Percentiles rank a stretch among this genome's conserved stretches.
Conservation (phyloP, 2,113 vertebrate genomes). For the Heterotis niloticus region DNA sequence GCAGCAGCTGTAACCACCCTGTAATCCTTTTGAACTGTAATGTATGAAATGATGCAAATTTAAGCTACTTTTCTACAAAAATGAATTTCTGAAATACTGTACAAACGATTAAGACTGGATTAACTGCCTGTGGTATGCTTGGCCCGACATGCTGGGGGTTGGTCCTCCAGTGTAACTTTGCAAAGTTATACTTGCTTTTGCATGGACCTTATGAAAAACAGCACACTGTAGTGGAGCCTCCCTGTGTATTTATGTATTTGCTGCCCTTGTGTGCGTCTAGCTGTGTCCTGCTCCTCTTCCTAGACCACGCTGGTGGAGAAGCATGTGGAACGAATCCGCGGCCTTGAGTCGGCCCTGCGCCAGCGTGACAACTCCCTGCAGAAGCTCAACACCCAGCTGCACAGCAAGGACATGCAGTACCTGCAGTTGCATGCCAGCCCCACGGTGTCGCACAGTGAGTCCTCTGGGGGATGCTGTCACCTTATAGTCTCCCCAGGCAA, state of each 20-base stretch:
- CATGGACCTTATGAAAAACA: background rate
- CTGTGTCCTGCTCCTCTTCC: background rate
- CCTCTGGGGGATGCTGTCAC: too few species aligned
- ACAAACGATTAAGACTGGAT: too few species aligned
- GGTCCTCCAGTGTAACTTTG: background rate
- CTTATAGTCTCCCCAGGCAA: background rate
- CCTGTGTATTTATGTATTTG: background rate
- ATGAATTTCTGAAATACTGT: too few species aligned
- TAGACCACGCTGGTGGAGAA: constrained; percentile 92
- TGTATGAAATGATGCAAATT: too few species aligned
- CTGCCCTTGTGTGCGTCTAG: background rate
- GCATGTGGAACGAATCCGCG: constrained; percentile 84
- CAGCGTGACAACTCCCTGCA: constrained; percentile 78
- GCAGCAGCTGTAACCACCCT: too few species aligned
- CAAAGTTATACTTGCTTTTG: background rate
- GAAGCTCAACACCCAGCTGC: constrained; percentile 73
- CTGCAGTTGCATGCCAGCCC: constrained; percentile 78
- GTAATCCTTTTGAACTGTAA: too few species aligned
- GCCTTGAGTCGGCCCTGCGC: constrained; percentile 80
- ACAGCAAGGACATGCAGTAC: constrained; percentile 85
- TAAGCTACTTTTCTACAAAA: too few species aligned
- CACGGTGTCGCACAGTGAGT: constrained; percentile 76
- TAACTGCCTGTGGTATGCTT: background rate
- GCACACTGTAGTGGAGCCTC: background rate
- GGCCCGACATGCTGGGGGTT: background rate